Percentiles rank a stretch among this genome's conserved stretches.
These are phyloP conservation scores for Bugulina stolonifera DNA, from an alignment of 2,888 invertebrate genomes.

Conservation along the genomic window DNA sequence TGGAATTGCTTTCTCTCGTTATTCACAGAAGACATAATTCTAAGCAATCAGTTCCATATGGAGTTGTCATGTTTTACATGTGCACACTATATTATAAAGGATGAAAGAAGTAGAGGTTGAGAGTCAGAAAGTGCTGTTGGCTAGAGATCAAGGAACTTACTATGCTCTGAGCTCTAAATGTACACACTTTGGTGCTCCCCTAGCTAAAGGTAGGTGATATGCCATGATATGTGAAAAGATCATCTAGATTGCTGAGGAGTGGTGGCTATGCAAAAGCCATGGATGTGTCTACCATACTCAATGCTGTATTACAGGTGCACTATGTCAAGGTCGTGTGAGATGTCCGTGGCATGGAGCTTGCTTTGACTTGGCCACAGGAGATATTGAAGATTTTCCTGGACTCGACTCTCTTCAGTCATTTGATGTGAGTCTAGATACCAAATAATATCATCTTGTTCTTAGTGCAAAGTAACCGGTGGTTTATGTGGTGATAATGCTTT, in stretches of 20 bases:
- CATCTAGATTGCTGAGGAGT: no score
- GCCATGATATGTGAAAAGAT: no score
- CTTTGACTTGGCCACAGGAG: conserved; percentile 76
- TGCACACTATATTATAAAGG: conserved; percentile 39
- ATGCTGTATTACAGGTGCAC: conserved; percentile 58
- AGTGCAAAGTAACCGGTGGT: no score
- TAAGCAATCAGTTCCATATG: no score
- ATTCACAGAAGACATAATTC: no score
- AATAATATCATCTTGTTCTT: no score
- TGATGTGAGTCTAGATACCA: conserved; percentile 63
- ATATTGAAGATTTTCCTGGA: conserved; percentile 96
- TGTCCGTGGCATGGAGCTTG: conserved; percentile 98
- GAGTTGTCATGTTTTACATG: no score
- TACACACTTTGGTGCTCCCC: conserved; percentile 85
- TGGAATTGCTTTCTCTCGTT: no score
- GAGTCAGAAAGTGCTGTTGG: conserved; percentile 66
- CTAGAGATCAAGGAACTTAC: conserved; percentile 76
- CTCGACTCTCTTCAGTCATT: conserved; percentile 85
- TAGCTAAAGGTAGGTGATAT: conserved; percentile 65
- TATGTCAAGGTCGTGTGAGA: conserved; percentile 76
- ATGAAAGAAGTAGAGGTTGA: conserved; percentile 58
- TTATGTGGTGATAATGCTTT: no score
- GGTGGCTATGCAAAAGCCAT: no score
- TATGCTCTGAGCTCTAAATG: conserved; percentile 81
- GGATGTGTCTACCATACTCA: no score